These are phyloP conservation scores for Rhamnusium bicolor DNA, from an alignment of 2,888 invertebrate species.

Conservation along the genomic window DNA sequence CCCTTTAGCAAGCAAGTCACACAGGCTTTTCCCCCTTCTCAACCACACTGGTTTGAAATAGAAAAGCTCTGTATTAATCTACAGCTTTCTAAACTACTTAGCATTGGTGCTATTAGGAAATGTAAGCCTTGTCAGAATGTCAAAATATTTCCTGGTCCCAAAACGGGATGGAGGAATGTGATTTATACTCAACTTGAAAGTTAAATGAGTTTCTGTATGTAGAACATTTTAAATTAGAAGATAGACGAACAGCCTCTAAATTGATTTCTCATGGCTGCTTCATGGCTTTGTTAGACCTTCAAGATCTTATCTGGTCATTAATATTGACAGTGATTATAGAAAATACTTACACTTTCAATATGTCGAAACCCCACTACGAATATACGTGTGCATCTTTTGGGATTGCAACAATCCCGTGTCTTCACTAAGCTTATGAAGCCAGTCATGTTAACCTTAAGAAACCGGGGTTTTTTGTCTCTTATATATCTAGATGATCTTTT, in stretches of 20 bases:
- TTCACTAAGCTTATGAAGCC: too few species aligned
- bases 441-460: too few species aligned
- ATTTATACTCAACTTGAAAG: neutral
- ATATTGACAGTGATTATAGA: neutral
- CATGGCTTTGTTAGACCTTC: neutral
- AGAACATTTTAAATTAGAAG: neutral
- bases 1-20: conserved; percentile 8
- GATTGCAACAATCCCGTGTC: too few species aligned
- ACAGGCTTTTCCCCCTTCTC: neutral
- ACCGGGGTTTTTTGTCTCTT: too few species aligned
- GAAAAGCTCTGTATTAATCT: neutral
- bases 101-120: neutral
- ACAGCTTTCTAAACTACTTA: too few species aligned
- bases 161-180: neutral
- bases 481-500: conserved; percentile 4
- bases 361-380: too few species aligned
- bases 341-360: too few species aligned
- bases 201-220: neutral
- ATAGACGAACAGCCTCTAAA: neutral
- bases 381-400: too few species aligned
- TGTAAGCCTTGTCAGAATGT: too few species aligned
- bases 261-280: neutral
- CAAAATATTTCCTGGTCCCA: neutral
- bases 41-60: neutral
- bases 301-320: too few species aligned